phyloP scores from a whole-genome alignment of 2,888 invertebrate genomes.

The Amblyteles armatorius region DNA sequence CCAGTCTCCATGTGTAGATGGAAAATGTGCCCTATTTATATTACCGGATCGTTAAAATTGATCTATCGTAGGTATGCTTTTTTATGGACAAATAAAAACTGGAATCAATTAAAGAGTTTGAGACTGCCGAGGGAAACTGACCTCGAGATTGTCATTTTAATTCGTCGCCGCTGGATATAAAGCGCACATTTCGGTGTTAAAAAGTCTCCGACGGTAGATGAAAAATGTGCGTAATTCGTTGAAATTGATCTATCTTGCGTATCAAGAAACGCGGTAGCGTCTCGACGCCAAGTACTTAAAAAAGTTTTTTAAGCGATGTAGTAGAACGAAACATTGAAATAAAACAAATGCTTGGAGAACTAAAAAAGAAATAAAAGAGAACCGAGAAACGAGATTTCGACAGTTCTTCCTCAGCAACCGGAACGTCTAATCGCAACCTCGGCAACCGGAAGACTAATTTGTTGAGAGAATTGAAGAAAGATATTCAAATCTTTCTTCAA shows the following conservation, averaged over 20 bases:
- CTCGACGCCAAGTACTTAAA: no score
- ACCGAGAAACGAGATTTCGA: no score
- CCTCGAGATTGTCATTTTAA: slow-evolving; percentile 10
- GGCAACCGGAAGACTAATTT: no score
- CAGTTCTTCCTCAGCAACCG: no score
- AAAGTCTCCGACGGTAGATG: neutral
- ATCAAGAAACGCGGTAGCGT: no score
- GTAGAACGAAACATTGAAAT: no score
- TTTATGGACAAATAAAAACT: neutral
- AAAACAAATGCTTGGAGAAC: no score
- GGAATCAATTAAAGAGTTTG: neutral
- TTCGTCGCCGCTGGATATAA: neutral
- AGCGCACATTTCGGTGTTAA: slow-evolving; percentile 23
- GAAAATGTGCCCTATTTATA: neutral
- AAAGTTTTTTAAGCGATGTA: no score
- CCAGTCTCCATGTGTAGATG: neutral
- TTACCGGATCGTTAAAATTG: neutral
- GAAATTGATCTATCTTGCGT: neutral
- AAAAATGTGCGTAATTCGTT: neutral
- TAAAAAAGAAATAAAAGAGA: no score
- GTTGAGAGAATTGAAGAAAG: no score
- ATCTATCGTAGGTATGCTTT: neutral
- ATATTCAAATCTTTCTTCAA: no score
- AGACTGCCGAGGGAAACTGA: neutral
- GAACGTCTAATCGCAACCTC: no score